Conservation (phyloP, 2,797 vertebrate species). For the Parauchenoglanis ngamensis region DNA sequence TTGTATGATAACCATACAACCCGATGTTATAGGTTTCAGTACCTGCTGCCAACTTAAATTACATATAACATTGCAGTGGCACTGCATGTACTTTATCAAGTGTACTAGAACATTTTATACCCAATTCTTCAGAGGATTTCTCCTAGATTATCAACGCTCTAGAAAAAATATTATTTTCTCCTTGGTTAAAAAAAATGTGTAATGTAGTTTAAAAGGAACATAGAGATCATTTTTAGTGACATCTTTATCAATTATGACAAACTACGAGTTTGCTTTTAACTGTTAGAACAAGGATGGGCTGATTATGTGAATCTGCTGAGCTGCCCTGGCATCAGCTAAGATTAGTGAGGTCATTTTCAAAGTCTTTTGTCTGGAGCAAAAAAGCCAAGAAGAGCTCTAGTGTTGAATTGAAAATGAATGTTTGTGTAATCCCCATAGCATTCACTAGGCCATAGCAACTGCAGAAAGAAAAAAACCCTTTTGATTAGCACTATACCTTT, state of each 20-base stretch:
- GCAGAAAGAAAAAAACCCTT: conserved; percentile 60
- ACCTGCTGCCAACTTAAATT: not conserved
- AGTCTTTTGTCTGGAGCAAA: conserved; percentile 63
- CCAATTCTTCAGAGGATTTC: not conserved
- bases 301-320: conserved; percentile 56
- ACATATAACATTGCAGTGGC: no score
- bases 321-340: conserved; percentile 52
- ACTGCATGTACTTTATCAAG: not conserved
- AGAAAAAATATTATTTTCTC: not conserved
- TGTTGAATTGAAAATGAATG: conserved; percentile 66
- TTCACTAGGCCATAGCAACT: conserved; percentile 57
- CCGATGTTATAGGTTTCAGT: not conserved
- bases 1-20: not conserved
- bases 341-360: conserved; percentile 56
- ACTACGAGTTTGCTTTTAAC: conserved; percentile 29
- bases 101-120: not conserved
- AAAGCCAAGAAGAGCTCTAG: conserved; percentile 61
- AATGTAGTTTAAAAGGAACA: not conserved
- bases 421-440: conserved; percentile 70
- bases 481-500: conserved; percentile 70
- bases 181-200: not conserved
- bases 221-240: not conserved
- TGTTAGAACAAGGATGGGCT: conserved; percentile 48
- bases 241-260: not conserved
- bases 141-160: no score